Evolutionary conservation across 2,888 invertebrate species (phyloP), one percentile per base, ranked within the genome.

Genomic region (Mechanitis messenoides): DNA sequence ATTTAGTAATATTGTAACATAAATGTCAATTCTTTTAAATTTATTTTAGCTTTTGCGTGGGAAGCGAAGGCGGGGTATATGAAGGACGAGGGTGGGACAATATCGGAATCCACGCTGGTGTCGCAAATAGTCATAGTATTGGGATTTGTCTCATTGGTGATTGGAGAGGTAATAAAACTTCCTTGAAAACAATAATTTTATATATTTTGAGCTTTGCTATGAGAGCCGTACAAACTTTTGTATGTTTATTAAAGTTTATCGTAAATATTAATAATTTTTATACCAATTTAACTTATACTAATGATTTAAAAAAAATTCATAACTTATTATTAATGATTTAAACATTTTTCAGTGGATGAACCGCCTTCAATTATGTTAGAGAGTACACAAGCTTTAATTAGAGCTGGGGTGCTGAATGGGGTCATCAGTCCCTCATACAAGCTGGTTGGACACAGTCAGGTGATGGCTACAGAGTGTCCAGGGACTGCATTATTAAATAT

Each of bases 91-190:
- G 94, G 3, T 95, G 95, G 93, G 86, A 91, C 58, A 81, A 83
- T 0, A 88, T 93, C 0, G 95, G 95, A 0, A 94, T 95, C 0
- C 95, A 95, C 78, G 93, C 95, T 0, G 84, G 82, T 45, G 93
- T 92, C 74, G 78, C 77, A 60, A 95, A 93, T 79, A 80, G 86
- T 60, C 92, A 92, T 76, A 91, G 92, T 71, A 90, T 91, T 65
- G 94, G 94, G 46, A 93, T 95, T 64, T 93, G 93, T 68, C 76
- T 95, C 11, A 94, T 95, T 64, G 95, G 95, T 9, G 93, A 94
- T 74, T 95, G 93, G 92, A 89, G 89, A 85, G 87, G 94, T 94
- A 81, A 84, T 85, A 78, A 20, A 53, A 33, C 9, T 1, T 12
- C 47, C 50, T 55, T 31, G 55, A 56, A 53, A 56, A 50, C 3